Conservation (phyloP, 2,797 vertebrate species). For the Catharus ustulatus region DNA sequence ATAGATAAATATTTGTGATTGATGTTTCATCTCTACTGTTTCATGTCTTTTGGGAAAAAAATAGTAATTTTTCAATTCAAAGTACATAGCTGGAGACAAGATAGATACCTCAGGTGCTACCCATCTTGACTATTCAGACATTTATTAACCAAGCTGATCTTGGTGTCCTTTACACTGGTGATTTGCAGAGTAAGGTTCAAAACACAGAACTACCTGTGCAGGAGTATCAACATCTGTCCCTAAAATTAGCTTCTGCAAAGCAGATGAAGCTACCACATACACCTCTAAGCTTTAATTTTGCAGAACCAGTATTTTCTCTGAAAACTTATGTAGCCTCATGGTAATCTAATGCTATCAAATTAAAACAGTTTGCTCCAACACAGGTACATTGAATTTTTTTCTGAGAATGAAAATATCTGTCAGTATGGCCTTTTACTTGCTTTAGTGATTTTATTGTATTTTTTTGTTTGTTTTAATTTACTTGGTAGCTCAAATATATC, state of each 20-base stretch:
- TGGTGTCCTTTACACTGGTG: not conserved
- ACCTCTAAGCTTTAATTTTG: not conserved
- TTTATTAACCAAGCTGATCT: not conserved
- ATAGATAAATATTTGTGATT: not conserved
- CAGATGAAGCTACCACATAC: not conserved
- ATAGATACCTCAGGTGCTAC: not conserved
- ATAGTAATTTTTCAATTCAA: not conserved
- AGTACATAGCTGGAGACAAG: not conserved
- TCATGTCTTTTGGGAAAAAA: not conserved
- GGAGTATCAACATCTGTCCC: not conserved
- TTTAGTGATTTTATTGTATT: not conserved
- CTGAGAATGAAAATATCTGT: not conserved
- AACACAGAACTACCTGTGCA: not conserved
- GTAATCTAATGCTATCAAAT: not conserved
- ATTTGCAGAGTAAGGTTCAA: not conserved
- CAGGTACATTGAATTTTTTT: not conserved
- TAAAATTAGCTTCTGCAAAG: not conserved
- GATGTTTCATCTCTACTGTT: no score
- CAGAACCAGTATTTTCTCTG: not conserved
- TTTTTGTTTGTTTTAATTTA: not conserved
- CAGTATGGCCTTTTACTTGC: rapidly evolving
- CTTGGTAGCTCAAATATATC: not conserved
- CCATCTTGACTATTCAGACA: rapidly evolving
- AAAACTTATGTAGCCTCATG: not conserved
- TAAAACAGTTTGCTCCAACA: not conserved